phyloP scores from a whole-genome alignment of 2,888 invertebrate species.

The Acronicta psi region DNA sequence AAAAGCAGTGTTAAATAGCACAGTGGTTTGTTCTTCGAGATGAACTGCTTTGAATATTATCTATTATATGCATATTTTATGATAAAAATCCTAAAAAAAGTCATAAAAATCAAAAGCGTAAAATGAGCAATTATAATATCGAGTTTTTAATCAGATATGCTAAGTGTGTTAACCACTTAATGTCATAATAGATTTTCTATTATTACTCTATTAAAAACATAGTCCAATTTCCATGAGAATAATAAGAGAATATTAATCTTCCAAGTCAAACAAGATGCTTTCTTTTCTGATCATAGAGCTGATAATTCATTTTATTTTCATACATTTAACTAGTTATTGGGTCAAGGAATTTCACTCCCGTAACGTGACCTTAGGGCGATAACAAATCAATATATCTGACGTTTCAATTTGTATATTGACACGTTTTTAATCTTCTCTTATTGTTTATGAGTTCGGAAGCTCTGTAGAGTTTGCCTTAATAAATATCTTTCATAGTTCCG shows the following conservation, averaged over 20 bases:
- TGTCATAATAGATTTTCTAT: conserved; percentile 9
- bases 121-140: not conserved
- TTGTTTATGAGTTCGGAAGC: conserved; percentile 86
- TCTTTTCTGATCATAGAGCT: conserved; percentile 52
- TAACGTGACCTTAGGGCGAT: conserved; percentile 70
- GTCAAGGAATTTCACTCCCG: conserved; percentile 66
- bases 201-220: conserved; percentile 12
- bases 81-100: not conserved
- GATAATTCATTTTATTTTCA: conserved; percentile 69
- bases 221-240: conserved; percentile 41
- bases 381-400: conserved; percentile 86
- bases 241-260: conserved; percentile 49
- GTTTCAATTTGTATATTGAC: conserved; percentile 87
- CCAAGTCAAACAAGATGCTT: conserved; percentile 45
- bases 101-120: not conserved
- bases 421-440: conserved; percentile 84
- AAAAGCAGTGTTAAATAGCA: conserved; percentile 13
- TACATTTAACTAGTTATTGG: conserved; percentile 58
- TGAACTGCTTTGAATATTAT: conserved; percentile 23
- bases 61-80: conserved; percentile 4
- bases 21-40: conserved; percentile 37
- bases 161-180: conserved; percentile 13
- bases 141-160: conserved; percentile 15
- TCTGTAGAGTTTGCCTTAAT: conserved; percentile 74
- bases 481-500: conserved; percentile 73